Evolutionary conservation across 2,113 vertebrate species (phyloP), one percentile per base, ranked within the genome.

Genomic region (Cynocephalus volans): DNA sequence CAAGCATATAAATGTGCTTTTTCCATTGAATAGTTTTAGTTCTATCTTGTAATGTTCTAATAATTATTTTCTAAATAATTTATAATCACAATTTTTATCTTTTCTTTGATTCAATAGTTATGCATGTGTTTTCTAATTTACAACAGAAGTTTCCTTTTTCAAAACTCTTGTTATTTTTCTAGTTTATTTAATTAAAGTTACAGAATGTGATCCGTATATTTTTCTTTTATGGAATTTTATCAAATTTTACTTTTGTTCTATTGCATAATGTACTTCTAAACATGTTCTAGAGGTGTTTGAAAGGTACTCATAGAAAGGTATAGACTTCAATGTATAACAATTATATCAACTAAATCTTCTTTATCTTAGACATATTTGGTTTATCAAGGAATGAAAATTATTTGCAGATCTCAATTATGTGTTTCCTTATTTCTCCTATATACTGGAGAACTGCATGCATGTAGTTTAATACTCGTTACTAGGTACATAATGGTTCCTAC

Each of bases 251-350:
- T 83, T 96, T 96, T 83, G 14, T 72, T 28, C 9, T 41, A 45
- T 58, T 90, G 87, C 14, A 33, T 8, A 10, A 92, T 73, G 82
- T 36, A 94, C 21, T 96, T 87, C 36, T 88, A 90, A 94, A 95
- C 92, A 86, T 70, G 96, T 93, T 96, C n/a, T 18, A 81, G 52
- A 86, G 73, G 36, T 93, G 11, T 82, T 84, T 93, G 67, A 48
- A 90, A 77, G 82, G 15, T 52, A 41, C 24, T 90, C 17, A 45
- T 56, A 23, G 33, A 90, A 45, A 17, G 19, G 28, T 12, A 70
- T 76, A 83, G 83, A 94, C 33, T 91, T 92, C 92, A 62, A 88
- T 48, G 60, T 73, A 52, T 28, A 62, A 82, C 41, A 95, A 64
- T 52, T 79, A 41, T 11, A 54, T 45, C 45, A 65, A 54, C n/a